phyloP scores from a whole-genome alignment of 23 tunicate species.

The Ciona savignyi region DNA sequence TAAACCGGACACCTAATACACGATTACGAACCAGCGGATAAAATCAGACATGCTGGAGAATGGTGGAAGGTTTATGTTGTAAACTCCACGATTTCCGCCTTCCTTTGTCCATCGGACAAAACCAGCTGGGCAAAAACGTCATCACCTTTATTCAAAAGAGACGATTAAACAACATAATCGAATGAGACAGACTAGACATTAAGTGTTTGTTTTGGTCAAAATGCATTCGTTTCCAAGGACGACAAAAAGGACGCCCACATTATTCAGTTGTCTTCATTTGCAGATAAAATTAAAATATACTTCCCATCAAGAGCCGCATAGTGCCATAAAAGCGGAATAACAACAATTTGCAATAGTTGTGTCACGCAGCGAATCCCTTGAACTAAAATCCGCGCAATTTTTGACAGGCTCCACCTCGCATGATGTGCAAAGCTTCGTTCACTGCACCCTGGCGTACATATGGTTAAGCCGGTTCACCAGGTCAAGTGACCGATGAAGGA shows the following conservation, averaged over 20 bases:
- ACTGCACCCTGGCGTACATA: neutral
- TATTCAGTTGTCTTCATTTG: too few relatives aligned
- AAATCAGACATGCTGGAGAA: neutral
- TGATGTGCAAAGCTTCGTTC: neutral
- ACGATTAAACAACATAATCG: too few relatives aligned
- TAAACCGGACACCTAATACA: constrained; percentile 1
- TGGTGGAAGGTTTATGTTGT: neutral
- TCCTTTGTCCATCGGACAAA: neutral
- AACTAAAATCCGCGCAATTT: neutral
- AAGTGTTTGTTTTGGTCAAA: too few relatives aligned
- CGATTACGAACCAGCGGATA: neutral
- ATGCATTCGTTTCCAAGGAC: too few relatives aligned
- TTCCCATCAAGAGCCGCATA: too few relatives aligned
- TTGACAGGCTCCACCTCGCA: neutral
- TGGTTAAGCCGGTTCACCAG: neutral
- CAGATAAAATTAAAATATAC: too few relatives aligned
- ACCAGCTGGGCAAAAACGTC: neutral
- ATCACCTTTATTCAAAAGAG: too few relatives aligned
- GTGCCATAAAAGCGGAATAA: too few relatives aligned
- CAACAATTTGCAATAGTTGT: too few relatives aligned
- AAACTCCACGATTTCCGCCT: neutral
- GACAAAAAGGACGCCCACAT: too few relatives aligned
- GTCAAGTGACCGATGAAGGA: neutral
- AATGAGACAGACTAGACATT: too few relatives aligned
- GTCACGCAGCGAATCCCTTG: too few relatives aligned